Base-by-base conservation (phyloP, 2,797 vertebrate genomes). In the Rhinichthys osculus region DNA sequence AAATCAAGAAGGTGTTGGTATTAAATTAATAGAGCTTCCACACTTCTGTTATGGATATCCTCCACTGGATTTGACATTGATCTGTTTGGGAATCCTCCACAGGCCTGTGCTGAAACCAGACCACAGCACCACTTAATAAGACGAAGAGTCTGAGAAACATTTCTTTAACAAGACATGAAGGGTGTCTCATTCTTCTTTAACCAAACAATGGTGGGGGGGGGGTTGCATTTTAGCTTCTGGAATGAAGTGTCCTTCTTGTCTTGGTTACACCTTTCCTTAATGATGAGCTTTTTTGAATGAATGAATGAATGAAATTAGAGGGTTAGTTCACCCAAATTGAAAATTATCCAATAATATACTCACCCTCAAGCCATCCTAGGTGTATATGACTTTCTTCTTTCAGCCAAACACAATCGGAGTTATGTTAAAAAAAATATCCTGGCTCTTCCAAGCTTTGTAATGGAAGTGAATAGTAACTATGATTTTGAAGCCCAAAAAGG, bases 21-120 rank as follows among this genome's bases (percentile, higher is more conserved):
- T 93, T 93, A 93, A 95, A 95, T 96, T 91, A 95, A 95, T 94
- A 93, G 93, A 88, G 85, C 90, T 90, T 93, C 90, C 84, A 92
- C 92, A 90, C 93, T 94, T 92, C 91, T 87, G 92, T 94, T 93
- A 93, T 91, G 77, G 94, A 95, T 90, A 94, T 88, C 73, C 90
- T 72, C n/a, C 77, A 90, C 84, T 85, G 89, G 86, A 90, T 91
- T 93, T 87, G 69, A 74, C 91, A 96, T 96, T 94, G 95, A 96
- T 95, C 93, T 92, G 93, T 93, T 93, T 90, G 92, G 81, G 90
- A 87, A 88, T 86, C 92, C 92, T 94, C 92, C 44, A 80, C 2
- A 87, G 93, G 88, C 83, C 85, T 38, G 83, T 77, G 78, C 82
- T 92, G 94, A 94, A 94, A 94, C 90, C 89, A 90, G 92, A 95